A percentile compares a stretch with the other conserved stretches of the same genome.
Evolutionary conservation across 2,888 invertebrate genomes (phyloP).

Genomic region (Drosophila borealis): DNA sequence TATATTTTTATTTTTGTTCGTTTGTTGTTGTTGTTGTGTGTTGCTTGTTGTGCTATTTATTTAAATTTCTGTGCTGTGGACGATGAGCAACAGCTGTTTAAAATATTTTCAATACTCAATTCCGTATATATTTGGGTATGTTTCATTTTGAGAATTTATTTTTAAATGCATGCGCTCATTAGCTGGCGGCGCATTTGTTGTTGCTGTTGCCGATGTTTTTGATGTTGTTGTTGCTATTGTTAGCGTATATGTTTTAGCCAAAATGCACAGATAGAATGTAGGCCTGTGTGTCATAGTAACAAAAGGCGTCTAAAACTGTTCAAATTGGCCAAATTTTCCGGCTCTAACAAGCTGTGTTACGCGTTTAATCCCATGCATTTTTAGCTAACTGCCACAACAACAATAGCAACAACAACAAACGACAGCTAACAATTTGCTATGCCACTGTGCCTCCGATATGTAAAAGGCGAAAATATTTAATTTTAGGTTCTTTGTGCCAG

Average conservation of each 20-base stretch:
- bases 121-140: constrained; percentile 76
- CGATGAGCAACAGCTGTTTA: constrained; percentile 80
- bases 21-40: constrained; percentile 28
- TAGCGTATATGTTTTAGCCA: constrained; percentile 37
- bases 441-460: constrained; percentile 69
- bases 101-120: constrained; percentile 74
- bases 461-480: constrained; percentile 81
- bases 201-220: constrained; percentile 12
- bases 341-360: constrained; percentile 23
- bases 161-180: constrained; percentile 78
- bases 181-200: constrained; percentile 44
- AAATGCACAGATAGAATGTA: constrained; percentile 46
- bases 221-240: constrained; percentile 21
- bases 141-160: constrained; percentile 75
- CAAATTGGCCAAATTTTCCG: constrained; percentile 33
- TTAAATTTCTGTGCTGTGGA: constrained; percentile 60
- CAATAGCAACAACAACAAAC: constrained; percentile 29
- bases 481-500: constrained; percentile 78
- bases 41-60: constrained; percentile 52
- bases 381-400: constrained; percentile 36
- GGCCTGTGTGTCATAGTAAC: constrained; percentile 74
- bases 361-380: constrained; percentile 24
- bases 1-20: constrained; percentile 43
- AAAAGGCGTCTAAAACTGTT: constrained; percentile 23
- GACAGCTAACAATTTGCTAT: constrained; percentile 60